A percentile compares a stretch with the other conserved stretches of the same genome.
Evolutionary conservation across 2,797 vertebrate genomes (phyloP).

Genomic region (Ptychadena robeensis): DNA sequence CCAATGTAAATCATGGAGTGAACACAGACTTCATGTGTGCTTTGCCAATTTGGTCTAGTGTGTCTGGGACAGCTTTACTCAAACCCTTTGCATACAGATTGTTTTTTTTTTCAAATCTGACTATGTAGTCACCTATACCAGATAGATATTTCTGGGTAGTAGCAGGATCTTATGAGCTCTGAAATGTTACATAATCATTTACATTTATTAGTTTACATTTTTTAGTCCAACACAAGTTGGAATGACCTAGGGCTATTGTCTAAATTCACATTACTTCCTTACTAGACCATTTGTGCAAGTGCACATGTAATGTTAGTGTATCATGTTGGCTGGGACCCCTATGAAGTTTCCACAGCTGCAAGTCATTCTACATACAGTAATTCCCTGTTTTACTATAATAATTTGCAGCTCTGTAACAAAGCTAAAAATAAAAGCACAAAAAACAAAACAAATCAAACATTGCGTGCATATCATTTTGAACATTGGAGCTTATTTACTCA

Average conservation of each 20-base stretch:
- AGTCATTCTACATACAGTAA: conserved; percentile 33
- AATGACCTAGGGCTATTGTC: conserved; percentile 32
- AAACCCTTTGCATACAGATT: conserved; percentile 31
- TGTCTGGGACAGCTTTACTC: conserved; percentile 22
- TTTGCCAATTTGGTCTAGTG: conserved; percentile 29
- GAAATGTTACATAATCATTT: conserved; percentile 28
- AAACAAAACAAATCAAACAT: conserved; percentile 39
- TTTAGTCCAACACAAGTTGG: conserved; percentile 6
- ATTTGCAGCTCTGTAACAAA: conserved; percentile 34
- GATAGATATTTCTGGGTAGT: conserved; percentile 13
- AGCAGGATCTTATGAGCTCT: conserved; percentile 19
- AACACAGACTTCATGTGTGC: conserved; percentile 18
- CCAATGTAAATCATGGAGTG: conserved; percentile 10
- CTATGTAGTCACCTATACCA: conserved; percentile 27
- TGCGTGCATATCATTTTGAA: conserved; percentile 35
- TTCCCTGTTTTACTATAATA: conserved; percentile 42
- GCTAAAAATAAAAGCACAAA: conserved; percentile 44
- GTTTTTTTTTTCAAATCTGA: conserved; percentile 38
- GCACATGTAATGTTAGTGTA: conserved; percentile 35
- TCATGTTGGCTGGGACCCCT: conserved; percentile 26
- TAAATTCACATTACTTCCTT: conserved; percentile 10
- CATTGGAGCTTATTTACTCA: conserved; percentile 50
- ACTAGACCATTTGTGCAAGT: conserved; percentile 38
- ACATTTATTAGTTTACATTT: conserved; percentile 24
- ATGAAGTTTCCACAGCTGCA: conserved; percentile 31